Base-by-base conservation (phyloP, 92 coral and sea anemone species). In the Epizoanthus rinbou region DNA sequence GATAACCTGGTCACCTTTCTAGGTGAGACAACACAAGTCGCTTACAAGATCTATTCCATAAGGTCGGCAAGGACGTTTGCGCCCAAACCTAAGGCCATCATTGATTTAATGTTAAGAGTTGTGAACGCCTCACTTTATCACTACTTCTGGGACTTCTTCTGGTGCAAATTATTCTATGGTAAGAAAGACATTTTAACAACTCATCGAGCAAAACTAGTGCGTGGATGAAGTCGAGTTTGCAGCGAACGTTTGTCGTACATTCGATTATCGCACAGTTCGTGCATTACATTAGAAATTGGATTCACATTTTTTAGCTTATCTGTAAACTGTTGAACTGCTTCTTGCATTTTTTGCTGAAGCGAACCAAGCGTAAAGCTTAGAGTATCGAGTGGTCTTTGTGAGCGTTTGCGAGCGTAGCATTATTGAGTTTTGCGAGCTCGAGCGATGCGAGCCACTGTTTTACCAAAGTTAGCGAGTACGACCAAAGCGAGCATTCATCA, bases 61-160 rank as follows among this genome's bases (percentile, higher is more conserved):
- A 56, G 53, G 39, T 33, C 53, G 59, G 25, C 45, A 39, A 60
- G 45, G 52, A 57, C 57, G 0, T 31, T 60, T 31, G 8, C 67
- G 21, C 23, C 43, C 6, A 18, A 75, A 8, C 67, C 47, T 57
- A 56, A 6, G 10, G 80, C 52, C 67, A 57, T n/a, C 33, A 52
- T 35, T 75, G 5, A 1, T 18, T 75, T 75, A 65, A 75, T 75
- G 80, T 6, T 75, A 65, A 57, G 67, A 75, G 67, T 75, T 4
- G 64, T 75, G 16, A 75, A 75, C n/a, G 80, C 18, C 8, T 75
- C 80, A 9, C 24, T 75, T 57, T 75, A 75, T 75, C 6, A 57
- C 19, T 35, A 75, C 15, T 57, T 75, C 52, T 75, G 80, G 80
- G 37, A 35, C 59, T 75, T 75, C 80, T 75, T 75, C 67, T 75